A percentile compares a stretch with the other conserved stretches of the same genome.
Conservation (phyloP, 1,140 invertebrate species). For the Camponotus pennsylvanicus region DNA sequence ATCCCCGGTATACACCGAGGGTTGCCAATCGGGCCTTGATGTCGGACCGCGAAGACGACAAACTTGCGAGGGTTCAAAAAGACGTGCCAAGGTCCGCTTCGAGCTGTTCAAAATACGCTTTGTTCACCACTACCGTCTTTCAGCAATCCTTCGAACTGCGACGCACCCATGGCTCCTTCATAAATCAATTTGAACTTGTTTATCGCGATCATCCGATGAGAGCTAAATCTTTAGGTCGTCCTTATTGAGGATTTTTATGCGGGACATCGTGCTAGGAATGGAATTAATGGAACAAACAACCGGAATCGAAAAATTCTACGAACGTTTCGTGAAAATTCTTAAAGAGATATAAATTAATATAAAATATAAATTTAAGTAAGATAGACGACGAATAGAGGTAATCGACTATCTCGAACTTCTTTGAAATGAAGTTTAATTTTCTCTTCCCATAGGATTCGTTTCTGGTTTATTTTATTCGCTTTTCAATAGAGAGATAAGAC, state of each 20-base stretch:
- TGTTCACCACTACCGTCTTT: slow-evolving; percentile 55
- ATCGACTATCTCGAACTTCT: slow-evolving; percentile 10
- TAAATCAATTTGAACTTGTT: slow-evolving; percentile 73
- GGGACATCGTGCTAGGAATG: slow-evolving; percentile 50
- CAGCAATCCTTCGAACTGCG: not conserved
- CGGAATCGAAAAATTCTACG: not conserved
- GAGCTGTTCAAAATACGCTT: slow-evolving; percentile 66
- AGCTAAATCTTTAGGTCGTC: slow-evolving; percentile 62
- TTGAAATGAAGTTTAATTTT: slow-evolving; percentile 46
- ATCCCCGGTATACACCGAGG: not conserved
- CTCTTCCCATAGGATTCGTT: slow-evolving; percentile 49
- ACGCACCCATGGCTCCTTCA: slow-evolving; percentile 46
- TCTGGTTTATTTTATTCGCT: slow-evolving; percentile 60
- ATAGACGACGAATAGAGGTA: slow-evolving; percentile 28
- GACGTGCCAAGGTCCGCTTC: slow-evolving; percentile 47
- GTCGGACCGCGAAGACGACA: slow-evolving; percentile 9
- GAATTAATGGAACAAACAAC: slow-evolving; percentile 32
- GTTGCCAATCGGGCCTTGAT: slow-evolving; percentile 58
- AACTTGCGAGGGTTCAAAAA: not conserved
- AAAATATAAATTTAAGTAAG: not conserved
- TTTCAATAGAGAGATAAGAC: slow-evolving; percentile 48
- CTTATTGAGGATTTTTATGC: slow-evolving; percentile 54
- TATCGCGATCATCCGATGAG: slow-evolving; percentile 72
- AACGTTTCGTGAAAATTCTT: slow-evolving; percentile 14
- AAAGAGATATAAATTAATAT: slow-evolving; percentile 42